Conservation (phyloP, 2,888 invertebrate genomes). For the Luperina nickerlii region DNA sequence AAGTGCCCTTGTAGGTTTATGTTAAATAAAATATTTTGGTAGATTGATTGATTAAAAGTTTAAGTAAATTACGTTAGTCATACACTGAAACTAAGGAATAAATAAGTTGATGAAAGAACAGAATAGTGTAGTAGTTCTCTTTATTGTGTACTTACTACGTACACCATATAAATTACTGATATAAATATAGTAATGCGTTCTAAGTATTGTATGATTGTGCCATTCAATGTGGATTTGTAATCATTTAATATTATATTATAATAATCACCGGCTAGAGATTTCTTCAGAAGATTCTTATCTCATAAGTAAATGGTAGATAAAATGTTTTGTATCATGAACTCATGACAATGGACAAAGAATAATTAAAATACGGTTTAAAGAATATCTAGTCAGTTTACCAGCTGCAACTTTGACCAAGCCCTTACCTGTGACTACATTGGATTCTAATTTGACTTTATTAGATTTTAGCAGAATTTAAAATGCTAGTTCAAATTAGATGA, state of each 20-base stretch:
- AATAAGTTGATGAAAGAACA: background rate
- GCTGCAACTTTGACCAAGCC: conserved; percentile 57
- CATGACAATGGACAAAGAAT: background rate
- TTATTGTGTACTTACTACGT: background rate
- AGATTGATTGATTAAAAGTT: background rate
- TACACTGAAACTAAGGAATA: background rate
- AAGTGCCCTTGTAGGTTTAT: background rate
- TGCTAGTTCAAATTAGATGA: conserved; percentile 80
- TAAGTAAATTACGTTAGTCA: background rate
- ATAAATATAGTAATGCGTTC: background rate
- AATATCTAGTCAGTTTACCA: background rate
- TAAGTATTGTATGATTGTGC: background rate
- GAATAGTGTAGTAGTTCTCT: too few relatives aligned
- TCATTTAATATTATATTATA: background rate
- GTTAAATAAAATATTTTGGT: background rate
- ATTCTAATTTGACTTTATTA: conserved; percentile 86
- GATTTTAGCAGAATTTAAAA: conserved; percentile 87
- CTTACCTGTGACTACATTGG: conserved; percentile 77
- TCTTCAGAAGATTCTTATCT: background rate
- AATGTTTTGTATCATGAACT: background rate
- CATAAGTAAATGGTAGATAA: background rate
- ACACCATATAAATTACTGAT: background rate
- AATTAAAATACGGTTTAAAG: background rate
- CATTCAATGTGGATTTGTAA: background rate
- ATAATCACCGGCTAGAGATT: background rate